These are phyloP conservation scores for Microctonus hyperodae DNA, from an alignment of 2,888 invertebrate genomes.

Conservation along the genomic window DNA sequence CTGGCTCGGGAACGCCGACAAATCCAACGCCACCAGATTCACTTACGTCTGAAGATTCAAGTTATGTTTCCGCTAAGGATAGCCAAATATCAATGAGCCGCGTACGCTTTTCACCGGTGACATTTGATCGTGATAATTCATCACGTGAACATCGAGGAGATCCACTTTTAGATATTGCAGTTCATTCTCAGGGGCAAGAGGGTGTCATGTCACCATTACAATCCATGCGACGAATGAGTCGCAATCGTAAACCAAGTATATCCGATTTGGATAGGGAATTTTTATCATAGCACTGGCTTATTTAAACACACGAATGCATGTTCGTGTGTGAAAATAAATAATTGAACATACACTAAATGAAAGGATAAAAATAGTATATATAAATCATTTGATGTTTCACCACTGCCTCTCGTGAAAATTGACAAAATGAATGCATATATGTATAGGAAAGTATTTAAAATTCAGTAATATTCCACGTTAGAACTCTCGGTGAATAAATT, in stretches of 20 bases:
- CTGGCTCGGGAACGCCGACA: constrained; percentile 77
- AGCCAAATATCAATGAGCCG: constrained; percentile 66
- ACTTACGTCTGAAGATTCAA: constrained; percentile 85
- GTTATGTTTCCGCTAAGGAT: constrained; percentile 84
- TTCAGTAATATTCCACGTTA: not conserved
- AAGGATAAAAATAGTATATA: not conserved
- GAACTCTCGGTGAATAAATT: not conserved
- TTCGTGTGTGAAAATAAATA: not conserved
- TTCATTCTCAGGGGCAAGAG: constrained; percentile 64
- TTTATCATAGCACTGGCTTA: constrained; percentile 66
- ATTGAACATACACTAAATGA: not conserved
- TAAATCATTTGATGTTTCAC: not conserved
- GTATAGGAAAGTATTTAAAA: not conserved
- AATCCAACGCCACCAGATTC: constrained; percentile 88
- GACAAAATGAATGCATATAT: not conserved
- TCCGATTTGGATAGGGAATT: constrained; percentile 67
- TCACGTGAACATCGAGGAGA: constrained; percentile 52
- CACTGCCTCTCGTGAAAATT: not conserved
- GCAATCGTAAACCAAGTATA: constrained; percentile 65
- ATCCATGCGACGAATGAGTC: constrained; percentile 62
- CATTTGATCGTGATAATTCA: constrained; percentile 53
- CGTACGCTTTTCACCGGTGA: constrained; percentile 59
- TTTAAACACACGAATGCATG: constrained; percentile 46
- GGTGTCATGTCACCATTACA: constrained; percentile 67
- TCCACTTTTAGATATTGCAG: constrained; percentile 69